These are phyloP conservation scores for Pterophyllum scalare DNA, from an alignment of 2,113 vertebrate genomes.

Conservation along the genomic window DNA sequence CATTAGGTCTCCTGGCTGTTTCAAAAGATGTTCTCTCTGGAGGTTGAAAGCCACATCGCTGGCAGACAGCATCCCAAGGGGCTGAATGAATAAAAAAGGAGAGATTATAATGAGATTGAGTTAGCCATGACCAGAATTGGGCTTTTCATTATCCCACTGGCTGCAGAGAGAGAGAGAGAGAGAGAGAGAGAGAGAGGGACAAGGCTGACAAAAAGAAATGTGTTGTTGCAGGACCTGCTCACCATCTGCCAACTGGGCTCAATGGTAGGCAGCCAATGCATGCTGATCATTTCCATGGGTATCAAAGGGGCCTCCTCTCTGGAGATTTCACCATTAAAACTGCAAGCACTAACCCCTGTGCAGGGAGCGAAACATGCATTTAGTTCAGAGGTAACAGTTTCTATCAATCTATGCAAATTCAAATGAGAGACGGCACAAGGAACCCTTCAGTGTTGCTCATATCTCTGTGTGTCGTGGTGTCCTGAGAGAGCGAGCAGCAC, in stretches of 20 bases:
- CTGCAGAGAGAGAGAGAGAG: slow-evolving; percentile 79
- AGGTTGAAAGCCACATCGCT: slow-evolving; percentile 87
- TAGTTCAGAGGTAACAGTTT: slow-evolving; percentile 58
- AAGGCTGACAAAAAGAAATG: slow-evolving; percentile 82
- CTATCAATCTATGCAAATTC: slow-evolving; percentile 54
- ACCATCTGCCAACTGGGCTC: slow-evolving; percentile 86
- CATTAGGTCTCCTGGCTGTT: slow-evolving; percentile 85
- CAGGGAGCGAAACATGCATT: slow-evolving; percentile 24
- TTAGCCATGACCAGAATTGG: slow-evolving; percentile 88
- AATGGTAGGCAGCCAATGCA: slow-evolving; percentile 70
- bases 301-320: slow-evolving; percentile 81
- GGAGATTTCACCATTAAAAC: slow-evolving; percentile 82
- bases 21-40: slow-evolving; percentile 84
- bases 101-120: slow-evolving; percentile 95
- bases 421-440: not conserved
- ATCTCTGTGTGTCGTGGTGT: not conserved
- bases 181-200: slow-evolving; percentile 67
- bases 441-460: not conserved
- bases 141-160: slow-evolving; percentile 82
- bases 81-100: slow-evolving; percentile 84
- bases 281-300: slow-evolving; percentile 82
- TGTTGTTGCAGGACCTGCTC: slow-evolving; percentile 78
- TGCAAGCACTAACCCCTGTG: slow-evolving; percentile 66
- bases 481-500: slow-evolving; percentile 14
- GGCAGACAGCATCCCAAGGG: slow-evolving; percentile 87